phyloP scores from a whole-genome alignment of 2,113 vertebrate species.

The crab-eating macaque (Macaca fascicularis) region T2T-MFA8v1.1 NC_088375.1:205951501-205952000 shows the following conservation, averaged over 20 bases:
- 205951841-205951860: neutral
- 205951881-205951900: neutral
- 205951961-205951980: constrained; percentile 24
- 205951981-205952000: neutral
- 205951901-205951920: constrained; percentile 32
- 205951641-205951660: constrained; percentile 35
- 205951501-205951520: no score
- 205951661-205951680: constrained; percentile 20
- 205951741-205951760: neutral
- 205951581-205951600: neutral
- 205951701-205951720: neutral
- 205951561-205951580: neutral
- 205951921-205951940: neutral
- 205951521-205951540: no score
- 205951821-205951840: constrained; percentile 9
- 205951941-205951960: neutral
- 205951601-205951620: constrained; percentile 16
- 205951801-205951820: neutral
- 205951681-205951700: neutral
- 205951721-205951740: neutral
- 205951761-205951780: neutral
- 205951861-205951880: neutral
- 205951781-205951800: neutral
- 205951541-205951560: no score
- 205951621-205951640: neutral